A percentile compares a stretch with the other conserved stretches of the same genome.
phyloP scores from a whole-genome alignment of 2,888 invertebrate species.

The Calephelis perditalis region DNA sequence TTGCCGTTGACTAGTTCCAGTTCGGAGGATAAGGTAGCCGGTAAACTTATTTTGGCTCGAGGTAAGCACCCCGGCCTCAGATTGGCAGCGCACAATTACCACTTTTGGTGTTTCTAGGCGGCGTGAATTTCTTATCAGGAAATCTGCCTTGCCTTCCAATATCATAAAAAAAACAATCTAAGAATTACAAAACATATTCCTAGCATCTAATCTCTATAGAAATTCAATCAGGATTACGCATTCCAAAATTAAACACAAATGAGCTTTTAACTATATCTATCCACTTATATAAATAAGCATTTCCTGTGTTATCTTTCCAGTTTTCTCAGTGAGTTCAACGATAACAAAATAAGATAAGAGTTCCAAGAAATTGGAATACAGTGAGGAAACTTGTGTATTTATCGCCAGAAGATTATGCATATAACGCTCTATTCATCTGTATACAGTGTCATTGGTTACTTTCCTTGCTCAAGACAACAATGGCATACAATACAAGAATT shows the following conservation, averaged over 20 bases:
- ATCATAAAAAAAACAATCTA: too few species aligned
- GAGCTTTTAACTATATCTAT: constrained; percentile 2
- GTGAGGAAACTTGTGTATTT: constrained; percentile 35
- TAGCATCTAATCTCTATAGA: too few species aligned
- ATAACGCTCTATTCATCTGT: constrained; percentile 11
- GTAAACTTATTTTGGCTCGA: too few species aligned
- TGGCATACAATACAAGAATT: constrained; percentile 7
- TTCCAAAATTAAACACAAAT: constrained; percentile 1
- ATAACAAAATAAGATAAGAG: constrained; percentile 53
- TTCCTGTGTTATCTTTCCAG: constrained; percentile 32
- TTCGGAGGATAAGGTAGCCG: too few species aligned
- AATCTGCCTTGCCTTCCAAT: too few species aligned
- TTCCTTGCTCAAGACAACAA: constrained; percentile 9
- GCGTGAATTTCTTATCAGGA: too few species aligned
- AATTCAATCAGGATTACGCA: too few species aligned
- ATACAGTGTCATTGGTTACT: not conserved
- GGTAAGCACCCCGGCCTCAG: too few species aligned
- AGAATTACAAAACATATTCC: too few species aligned
- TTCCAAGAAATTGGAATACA: constrained; percentile 44
- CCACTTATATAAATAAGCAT: constrained; percentile 21
- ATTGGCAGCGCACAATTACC: too few species aligned
- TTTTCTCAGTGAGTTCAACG: constrained; percentile 39
- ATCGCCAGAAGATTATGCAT: constrained; percentile 10
- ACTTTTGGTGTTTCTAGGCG: too few species aligned
- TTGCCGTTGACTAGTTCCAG: too few species aligned